Conservation (phyloP, 92 coral and sea anemone genomes). For the Umimayanthus chanpuru region DNA sequence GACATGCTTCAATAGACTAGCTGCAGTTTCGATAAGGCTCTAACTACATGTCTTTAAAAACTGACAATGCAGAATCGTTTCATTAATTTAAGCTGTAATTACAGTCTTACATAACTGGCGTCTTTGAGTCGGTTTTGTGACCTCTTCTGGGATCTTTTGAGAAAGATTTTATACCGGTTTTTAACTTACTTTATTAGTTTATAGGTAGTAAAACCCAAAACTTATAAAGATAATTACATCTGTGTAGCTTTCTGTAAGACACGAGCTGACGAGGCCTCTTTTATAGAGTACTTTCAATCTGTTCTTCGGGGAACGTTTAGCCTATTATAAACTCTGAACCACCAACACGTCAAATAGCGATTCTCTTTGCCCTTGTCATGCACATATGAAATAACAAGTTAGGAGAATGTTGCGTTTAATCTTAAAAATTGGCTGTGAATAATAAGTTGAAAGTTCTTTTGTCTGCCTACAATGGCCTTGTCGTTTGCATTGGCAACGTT, state of each 20-base stretch:
- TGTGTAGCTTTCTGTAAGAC: not conserved
- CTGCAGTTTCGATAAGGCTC: not conserved
- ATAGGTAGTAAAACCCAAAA: no score
- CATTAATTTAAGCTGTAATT: not conserved
- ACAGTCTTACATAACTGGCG: not conserved
- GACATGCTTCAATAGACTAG: not conserved
- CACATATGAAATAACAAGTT: not conserved
- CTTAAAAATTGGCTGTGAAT: not conserved
- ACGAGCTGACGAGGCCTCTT: no score
- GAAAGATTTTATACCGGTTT: not conserved
- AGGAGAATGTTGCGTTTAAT: not conserved
- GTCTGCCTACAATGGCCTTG: no score
- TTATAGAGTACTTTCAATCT: not conserved
- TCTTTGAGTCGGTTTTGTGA: not conserved
- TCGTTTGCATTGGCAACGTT: no score
- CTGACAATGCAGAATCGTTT: conserved; percentile 9
- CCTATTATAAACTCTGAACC: no score
- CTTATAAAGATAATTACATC: no score
- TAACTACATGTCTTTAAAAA: not conserved
- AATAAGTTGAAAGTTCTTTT: no score
- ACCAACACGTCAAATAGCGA: not conserved
- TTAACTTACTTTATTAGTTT: no score
- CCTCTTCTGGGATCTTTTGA: not conserved
- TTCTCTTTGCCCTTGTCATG: not conserved
- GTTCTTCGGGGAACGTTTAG: not conserved